Conservation (phyloP, 2,888 invertebrate genomes). For the Drosophila quinaria region DNA sequence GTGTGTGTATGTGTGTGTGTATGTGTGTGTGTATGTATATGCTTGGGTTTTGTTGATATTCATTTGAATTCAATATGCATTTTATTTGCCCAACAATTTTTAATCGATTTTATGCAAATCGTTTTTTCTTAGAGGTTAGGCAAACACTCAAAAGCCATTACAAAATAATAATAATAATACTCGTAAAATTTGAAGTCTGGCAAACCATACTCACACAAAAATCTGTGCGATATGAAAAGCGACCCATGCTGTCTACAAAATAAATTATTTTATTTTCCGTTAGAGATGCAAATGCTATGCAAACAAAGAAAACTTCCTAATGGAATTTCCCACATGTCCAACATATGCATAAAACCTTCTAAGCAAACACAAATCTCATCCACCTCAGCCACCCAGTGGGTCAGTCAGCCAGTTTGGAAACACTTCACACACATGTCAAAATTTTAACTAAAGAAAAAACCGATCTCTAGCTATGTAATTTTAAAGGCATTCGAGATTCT, state of each 20-base stretch:
- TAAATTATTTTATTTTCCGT: slow-evolving; percentile 76
- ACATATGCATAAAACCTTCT: slow-evolving; percentile 79
- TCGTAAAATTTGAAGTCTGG: slow-evolving; percentile 48
- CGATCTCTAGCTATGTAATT: slow-evolving; percentile 39
- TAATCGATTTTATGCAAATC: slow-evolving; percentile 81
- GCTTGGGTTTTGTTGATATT: slow-evolving; percentile 40
- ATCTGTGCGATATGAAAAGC: slow-evolving; percentile 31
- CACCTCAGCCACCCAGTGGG: slow-evolving; percentile 20
- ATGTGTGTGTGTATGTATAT: background rate
- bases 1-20: slow-evolving; percentile 1
- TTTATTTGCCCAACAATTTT: slow-evolving; percentile 68
- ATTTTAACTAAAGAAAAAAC: slow-evolving; percentile 41
- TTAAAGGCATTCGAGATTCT: slow-evolving; percentile 43
- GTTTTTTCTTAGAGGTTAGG: slow-evolving; percentile 58
- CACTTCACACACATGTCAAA: slow-evolving; percentile 70
- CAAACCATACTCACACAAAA: slow-evolving; percentile 22
- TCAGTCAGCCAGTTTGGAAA: too few species aligned
- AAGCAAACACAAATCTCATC: slow-evolving; percentile 53
- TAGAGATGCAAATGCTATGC: slow-evolving; percentile 76
- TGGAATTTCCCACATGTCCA: slow-evolving; percentile 79
- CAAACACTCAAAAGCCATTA: slow-evolving; percentile 79
- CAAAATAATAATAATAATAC: slow-evolving; percentile 79
- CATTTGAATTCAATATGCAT: slow-evolving; percentile 68
- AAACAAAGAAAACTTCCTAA: slow-evolving; percentile 79
- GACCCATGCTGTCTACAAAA: slow-evolving; percentile 58